Evolutionary conservation across 2,113 vertebrate genomes (phyloP), one percentile per base, ranked within the genome.

Genomic region (Cinclus mexicanus): DNA sequence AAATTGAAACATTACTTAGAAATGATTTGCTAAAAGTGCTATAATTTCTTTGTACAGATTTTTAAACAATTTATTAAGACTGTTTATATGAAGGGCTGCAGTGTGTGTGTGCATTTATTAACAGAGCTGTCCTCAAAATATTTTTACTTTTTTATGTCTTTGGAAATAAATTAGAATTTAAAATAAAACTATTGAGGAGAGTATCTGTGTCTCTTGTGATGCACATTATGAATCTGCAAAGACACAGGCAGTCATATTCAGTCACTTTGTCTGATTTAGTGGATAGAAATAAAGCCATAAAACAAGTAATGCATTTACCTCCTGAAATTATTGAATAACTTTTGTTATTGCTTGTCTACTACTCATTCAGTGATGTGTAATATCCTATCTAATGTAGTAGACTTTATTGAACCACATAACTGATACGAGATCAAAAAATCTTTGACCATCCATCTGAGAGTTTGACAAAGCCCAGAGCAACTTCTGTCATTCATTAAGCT

Each of bases 1-100:
- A 75, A 41, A 14, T 63, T 70, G 91, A 89, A 85, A 89, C 24
- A 47, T 86, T 89, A 91, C 87, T 82, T 75, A 61, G 55, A 77
- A 97, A 95, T 87, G 19, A 8, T 82, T 90, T 91, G 31, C 81
- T 97, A 89, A 97, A 97, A 95, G 71, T 88, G 24, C 60, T 94
- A 29, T 83, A 90, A 95, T 93, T 92, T 88, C 56, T 64, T 47
- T 52, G 52, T 60, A 89, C 8, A 47, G 33, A 83, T 95, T 92
- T 83, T 15, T 87, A 63, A 95, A 69, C 56, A 78, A 59, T 93
- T 92, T 92, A 46, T 75, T 87, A 87, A 81, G 71, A 57, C 12
- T 12, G 6, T n/a, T 81, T 41, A 60, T 89, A 68, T 44, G 44
- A 81, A 92, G n/a, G 20, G 16, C 35, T 87, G 44, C 14, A 74